Conservation (phyloP, 2,113 vertebrate genomes). For the Halichoeres trimaculatus region DNA sequence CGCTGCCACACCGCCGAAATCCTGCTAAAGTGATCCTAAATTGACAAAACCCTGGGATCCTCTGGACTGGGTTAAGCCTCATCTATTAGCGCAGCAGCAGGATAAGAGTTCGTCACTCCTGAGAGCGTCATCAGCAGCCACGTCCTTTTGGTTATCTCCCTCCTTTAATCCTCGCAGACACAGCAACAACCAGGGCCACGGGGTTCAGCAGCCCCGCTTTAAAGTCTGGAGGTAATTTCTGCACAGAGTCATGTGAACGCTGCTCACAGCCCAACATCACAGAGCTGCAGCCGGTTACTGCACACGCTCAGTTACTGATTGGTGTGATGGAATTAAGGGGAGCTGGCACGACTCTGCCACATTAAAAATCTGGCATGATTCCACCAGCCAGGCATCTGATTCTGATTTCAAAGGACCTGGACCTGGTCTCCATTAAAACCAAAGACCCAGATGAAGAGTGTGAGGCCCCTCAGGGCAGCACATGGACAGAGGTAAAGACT, state of each 20-base stretch:
- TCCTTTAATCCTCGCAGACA: constrained; percentile 63
- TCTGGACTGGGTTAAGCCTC: constrained; percentile 76
- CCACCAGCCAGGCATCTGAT: constrained; percentile 75
- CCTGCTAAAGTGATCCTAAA: constrained; percentile 77
- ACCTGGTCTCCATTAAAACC: constrained; percentile 77
- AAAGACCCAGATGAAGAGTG: constrained; percentile 58
- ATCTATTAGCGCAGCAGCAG: constrained; percentile 66
- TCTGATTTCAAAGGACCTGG: constrained; percentile 74
- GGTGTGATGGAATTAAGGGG: constrained; percentile 70
- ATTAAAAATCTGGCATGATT: constrained; percentile 69
- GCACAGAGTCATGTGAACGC: constrained; percentile 42
- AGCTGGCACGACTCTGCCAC: constrained; percentile 61
- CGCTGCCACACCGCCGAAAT: constrained; percentile 70
- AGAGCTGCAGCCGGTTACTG: constrained; percentile 58
- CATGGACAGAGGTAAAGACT: constrained; percentile 8
- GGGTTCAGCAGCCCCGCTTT: constrained; percentile 47
- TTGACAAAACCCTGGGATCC: constrained; percentile 75
- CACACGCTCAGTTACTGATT: constrained; percentile 71
- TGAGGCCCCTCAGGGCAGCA: constrained; percentile 43
- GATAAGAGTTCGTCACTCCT: constrained; percentile 63
- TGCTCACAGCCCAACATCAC: constrained; percentile 33
- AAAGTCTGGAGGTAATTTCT: constrained; percentile 64
- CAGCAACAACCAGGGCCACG: constrained; percentile 54
- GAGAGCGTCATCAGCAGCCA: constrained; percentile 49
- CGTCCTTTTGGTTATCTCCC: constrained; percentile 63